These are phyloP conservation scores for Brevimyrus niger DNA, from an alignment of 2,113 vertebrate species.

Conservation along the genomic window DNA sequence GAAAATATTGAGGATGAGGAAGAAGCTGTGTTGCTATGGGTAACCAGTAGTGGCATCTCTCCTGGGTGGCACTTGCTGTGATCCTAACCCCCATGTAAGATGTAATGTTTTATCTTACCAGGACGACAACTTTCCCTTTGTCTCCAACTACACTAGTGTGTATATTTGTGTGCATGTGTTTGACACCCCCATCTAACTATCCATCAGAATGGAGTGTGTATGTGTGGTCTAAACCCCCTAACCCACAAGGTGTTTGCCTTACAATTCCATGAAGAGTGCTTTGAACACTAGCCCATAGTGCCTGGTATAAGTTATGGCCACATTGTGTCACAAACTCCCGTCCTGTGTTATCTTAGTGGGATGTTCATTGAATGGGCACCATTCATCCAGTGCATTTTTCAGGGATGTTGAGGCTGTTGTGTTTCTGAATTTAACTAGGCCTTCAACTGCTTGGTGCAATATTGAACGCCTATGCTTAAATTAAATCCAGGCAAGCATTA, in stretches of 20 bases:
- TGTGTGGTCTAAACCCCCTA: not conserved
- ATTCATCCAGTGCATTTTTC: not conserved
- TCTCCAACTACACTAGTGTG: not conserved
- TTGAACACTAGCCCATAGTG: not conserved
- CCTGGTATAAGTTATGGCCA: not conserved
- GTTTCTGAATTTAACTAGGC: not conserved
- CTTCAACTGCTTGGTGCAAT: not conserved
- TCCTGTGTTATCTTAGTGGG: not conserved
- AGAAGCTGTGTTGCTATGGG: conserved; percentile 57
- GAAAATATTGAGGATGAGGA: conserved; percentile 36
- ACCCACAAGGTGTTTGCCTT: not conserved
- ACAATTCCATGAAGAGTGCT: not conserved
- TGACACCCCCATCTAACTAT: not conserved
- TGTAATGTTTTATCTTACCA: conserved; percentile 13
- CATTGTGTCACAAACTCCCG: not conserved
- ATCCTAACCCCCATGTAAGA: conserved; percentile 16
- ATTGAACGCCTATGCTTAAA: not conserved
- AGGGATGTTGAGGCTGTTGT: not conserved
- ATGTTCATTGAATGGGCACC: not conserved
- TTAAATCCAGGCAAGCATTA: not conserved
- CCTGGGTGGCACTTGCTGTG: conserved; percentile 3
- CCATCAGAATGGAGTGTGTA: not conserved
- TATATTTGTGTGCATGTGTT: not conserved
- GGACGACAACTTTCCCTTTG: not conserved
- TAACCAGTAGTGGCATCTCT: conserved; percentile 48